Evolutionary conservation across 2,113 vertebrate genomes (phyloP).

Genomic region (Dromaius novaehollandiae): DNA sequence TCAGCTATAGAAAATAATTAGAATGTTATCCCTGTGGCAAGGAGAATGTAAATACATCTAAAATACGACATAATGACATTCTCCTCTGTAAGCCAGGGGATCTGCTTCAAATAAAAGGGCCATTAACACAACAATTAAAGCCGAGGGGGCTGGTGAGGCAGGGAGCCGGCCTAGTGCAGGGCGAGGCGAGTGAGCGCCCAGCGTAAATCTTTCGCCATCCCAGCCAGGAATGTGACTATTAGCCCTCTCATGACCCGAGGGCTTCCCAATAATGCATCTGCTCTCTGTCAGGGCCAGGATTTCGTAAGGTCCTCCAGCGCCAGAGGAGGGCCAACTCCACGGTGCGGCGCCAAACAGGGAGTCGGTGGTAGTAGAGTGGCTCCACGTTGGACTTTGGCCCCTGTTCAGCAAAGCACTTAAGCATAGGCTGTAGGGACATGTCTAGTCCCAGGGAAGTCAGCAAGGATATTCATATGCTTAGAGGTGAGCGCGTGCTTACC

Average conservation of each 20-base stretch:
- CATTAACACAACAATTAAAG: slow-evolving; percentile 83
- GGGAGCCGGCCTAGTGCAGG: slow-evolving; percentile 75
- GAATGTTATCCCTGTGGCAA: slow-evolving; percentile 81
- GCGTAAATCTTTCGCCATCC: slow-evolving; percentile 78
- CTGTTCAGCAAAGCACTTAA: slow-evolving; percentile 35
- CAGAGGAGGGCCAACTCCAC: slow-evolving; percentile 47
- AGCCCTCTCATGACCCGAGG: slow-evolving; percentile 75
- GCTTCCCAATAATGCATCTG: slow-evolving; percentile 78
- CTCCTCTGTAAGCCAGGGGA: slow-evolving; percentile 76
- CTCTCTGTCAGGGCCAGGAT: slow-evolving; percentile 74
- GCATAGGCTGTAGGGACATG: accelerated
- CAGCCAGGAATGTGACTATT: slow-evolving; percentile 80
- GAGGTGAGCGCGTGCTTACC: neutral
- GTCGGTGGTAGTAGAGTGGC: neutral
- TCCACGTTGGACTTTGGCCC: slow-evolving; percentile 31
- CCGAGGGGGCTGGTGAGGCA: slow-evolving; percentile 73
- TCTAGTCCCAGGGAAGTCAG: neutral
- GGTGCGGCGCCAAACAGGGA: slow-evolving; percentile 39
- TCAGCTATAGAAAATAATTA: slow-evolving; percentile 83
- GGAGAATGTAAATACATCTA: slow-evolving; percentile 82
- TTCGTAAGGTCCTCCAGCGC: slow-evolving; percentile 52
- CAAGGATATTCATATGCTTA: neutral
- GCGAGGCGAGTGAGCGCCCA: slow-evolving; percentile 62
- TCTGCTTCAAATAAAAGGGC: slow-evolving; percentile 83
- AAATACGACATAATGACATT: slow-evolving; percentile 83